Conservation (phyloP, 2,113 vertebrate species). For the Stomatorhinus ivindoensis region DNA sequence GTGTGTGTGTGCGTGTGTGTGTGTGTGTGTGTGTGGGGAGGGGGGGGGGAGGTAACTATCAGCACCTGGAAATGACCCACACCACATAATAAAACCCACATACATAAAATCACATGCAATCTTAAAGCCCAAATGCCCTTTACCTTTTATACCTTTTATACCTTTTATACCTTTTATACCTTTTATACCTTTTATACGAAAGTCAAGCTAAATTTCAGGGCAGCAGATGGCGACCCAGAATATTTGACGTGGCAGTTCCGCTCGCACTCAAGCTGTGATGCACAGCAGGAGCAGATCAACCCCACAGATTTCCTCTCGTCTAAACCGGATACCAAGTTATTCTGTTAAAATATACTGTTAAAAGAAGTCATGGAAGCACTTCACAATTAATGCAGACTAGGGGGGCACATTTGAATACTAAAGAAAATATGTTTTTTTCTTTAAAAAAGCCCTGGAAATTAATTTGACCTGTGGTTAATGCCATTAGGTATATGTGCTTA, state of each 20-base stretch:
- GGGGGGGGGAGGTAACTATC: background rate
- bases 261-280: background rate
- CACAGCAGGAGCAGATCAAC: background rate
- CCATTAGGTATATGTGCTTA: background rate
- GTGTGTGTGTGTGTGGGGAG: background rate
- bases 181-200: background rate
- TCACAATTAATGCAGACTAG: background rate
- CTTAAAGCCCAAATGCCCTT: background rate
- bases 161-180: too few relatives aligned
- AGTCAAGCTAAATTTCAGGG: background rate
- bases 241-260: background rate
- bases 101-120: background rate
- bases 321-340: background rate
- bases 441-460: background rate
- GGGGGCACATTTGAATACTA: background rate
- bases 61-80: background rate
- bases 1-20: background rate
- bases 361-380: background rate
- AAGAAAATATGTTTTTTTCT: background rate
- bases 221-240: background rate
- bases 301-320: background rate
- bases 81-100: background rate
- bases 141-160: background rate
- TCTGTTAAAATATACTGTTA: background rate
- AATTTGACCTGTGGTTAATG: background rate